These are phyloP conservation scores for Chydorus sphaericus DNA, from an alignment of 2,888 invertebrate genomes.

Conservation along the genomic window DNA sequence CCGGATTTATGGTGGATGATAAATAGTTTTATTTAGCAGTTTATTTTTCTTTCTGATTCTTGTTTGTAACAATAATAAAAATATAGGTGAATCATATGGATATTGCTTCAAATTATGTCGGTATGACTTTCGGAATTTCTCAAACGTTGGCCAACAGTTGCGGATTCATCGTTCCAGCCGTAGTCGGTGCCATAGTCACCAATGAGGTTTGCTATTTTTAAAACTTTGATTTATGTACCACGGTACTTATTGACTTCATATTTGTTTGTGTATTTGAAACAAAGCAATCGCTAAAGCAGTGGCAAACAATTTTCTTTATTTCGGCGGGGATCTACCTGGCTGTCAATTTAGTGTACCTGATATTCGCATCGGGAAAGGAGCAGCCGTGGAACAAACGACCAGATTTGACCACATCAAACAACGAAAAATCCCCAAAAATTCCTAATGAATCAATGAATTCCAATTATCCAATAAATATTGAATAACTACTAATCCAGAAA, in stretches of 20 bases:
- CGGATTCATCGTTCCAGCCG: slow-evolving; percentile 6
- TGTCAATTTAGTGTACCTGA: slow-evolving; percentile 57
- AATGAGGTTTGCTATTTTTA: too few species aligned
- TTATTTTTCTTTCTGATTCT: too few species aligned
- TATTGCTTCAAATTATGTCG: neutral
- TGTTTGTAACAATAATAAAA: too few species aligned
- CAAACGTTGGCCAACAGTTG: neutral
- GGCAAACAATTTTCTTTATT: slow-evolving; percentile 63
- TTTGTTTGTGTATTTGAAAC: too few species aligned
- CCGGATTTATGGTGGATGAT: slow-evolving; percentile 17
- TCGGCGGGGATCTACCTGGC: slow-evolving; percentile 60
- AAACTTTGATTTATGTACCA: too few species aligned
- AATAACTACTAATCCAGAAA: too few species aligned
- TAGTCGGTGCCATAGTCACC: neutral
- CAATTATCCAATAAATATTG: too few species aligned
- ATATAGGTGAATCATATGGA: slow-evolving; percentile 7
- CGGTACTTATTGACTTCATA: too few species aligned
- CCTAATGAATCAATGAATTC: too few species aligned
- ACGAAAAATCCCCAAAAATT: too few species aligned
- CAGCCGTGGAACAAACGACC: slow-evolving; percentile 47
- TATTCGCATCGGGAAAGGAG: slow-evolving; percentile 63
- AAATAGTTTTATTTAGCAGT: neutral
- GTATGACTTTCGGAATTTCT: neutral
- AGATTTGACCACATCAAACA: too few species aligned
- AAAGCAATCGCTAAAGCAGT: slow-evolving; percentile 56